Percentiles rank a stretch among this genome's conserved stretches.
phyloP scores from a whole-genome alignment of 2,113 vertebrate genomes.

The Turdus rufiventris region DNA sequence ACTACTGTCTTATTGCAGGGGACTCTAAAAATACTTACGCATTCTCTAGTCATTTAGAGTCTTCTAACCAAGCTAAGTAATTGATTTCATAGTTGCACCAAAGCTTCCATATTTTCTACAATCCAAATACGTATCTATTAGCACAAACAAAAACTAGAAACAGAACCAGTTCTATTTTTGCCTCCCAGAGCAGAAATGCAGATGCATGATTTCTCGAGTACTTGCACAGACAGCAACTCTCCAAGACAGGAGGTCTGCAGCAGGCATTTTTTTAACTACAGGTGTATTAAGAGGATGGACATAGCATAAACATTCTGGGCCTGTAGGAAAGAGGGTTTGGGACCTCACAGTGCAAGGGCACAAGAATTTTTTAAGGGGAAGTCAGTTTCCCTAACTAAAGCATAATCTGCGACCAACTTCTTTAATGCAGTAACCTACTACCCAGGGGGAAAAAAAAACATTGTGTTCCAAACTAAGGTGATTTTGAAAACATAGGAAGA shows the following conservation, averaged over 20 bases:
- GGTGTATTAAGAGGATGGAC: not conserved
- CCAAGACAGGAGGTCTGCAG: not conserved
- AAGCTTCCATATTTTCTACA: not conserved
- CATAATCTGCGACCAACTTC: not conserved
- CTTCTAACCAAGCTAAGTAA: not conserved
- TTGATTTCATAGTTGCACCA: not conserved
- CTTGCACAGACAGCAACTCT: not conserved
- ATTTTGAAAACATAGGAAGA: not conserved
- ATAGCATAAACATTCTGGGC: not conserved
- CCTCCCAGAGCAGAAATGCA: not conserved
- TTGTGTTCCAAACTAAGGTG: not conserved
- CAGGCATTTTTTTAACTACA: not conserved
- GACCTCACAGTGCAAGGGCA: not conserved
- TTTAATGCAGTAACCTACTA: not conserved
- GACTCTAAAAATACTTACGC: not conserved
- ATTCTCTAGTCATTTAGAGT: not conserved
- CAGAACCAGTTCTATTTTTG: not conserved
- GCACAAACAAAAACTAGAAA: not conserved
- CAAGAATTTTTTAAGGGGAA: not conserved
- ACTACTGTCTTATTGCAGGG: not conserved
- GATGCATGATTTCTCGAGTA: not conserved
- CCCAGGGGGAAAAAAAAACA: not conserved
- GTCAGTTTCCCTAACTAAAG: not conserved
- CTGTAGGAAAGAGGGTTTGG: not conserved
- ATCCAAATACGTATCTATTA: not conserved